A percentile compares a stretch with the other conserved stretches of the same genome.
Conservation (phyloP, 2,797 vertebrate genomes). For the Ctenopoma kingsleyae region DNA sequence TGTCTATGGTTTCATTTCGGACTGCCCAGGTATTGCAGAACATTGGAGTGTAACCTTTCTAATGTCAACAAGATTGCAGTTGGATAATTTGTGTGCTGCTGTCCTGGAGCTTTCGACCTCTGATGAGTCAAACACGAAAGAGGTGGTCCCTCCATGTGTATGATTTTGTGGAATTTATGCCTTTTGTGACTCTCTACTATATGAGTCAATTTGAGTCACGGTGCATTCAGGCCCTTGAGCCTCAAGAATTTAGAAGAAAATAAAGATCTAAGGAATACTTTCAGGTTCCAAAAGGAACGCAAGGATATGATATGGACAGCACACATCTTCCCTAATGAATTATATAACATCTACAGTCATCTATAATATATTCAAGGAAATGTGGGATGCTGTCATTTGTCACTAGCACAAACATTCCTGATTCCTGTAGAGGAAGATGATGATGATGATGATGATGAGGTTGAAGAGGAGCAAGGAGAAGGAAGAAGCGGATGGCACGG, state of each 20-base stretch:
- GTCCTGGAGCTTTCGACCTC: constrained; percentile 12
- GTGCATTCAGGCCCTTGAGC: constrained; percentile 14
- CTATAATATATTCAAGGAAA: background rate
- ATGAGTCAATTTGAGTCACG: constrained; percentile 64
- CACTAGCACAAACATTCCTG: background rate
- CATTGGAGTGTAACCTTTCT: constrained; percentile 43
- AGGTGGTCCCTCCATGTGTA: constrained; percentile 4
- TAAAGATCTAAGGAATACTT: constrained; percentile 13
- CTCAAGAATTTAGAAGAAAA: constrained; percentile 25
- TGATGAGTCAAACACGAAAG: constrained; percentile 41
- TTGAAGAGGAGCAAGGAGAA: constrained; percentile 8
- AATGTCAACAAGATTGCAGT: constrained; percentile 65
- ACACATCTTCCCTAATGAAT: background rate
- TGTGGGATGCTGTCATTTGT: background rate
- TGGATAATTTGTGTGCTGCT: constrained; percentile 20
- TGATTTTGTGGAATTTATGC: constrained; percentile 25
- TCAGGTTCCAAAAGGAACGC: constrained; percentile 3
- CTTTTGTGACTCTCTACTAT: constrained; percentile 37
- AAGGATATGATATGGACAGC: background rate
- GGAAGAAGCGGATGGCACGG: constrained; percentile 37
- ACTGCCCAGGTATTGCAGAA: constrained; percentile 68
- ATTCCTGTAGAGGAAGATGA: background rate
- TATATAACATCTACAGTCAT: constrained; percentile 14
- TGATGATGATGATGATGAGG: constrained; percentile 32
- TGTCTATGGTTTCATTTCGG: constrained; percentile 68